These are phyloP conservation scores for Lasiurus cinereus DNA, from an alignment of 2,113 vertebrate species.

Conservation along the genomic window DNA sequence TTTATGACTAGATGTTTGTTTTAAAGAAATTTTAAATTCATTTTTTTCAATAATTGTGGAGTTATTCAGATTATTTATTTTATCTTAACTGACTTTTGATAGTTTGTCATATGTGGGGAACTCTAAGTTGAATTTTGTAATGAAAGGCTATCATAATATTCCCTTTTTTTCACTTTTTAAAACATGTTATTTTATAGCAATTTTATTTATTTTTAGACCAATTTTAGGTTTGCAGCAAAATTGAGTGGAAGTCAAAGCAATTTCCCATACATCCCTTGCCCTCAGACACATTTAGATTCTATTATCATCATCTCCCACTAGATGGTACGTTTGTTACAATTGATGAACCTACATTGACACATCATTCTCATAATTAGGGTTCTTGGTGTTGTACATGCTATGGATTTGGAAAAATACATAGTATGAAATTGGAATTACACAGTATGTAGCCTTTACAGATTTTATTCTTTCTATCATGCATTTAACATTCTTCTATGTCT, in stretches of 20 bases:
- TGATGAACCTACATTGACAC: not conserved
- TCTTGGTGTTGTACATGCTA: not conserved
- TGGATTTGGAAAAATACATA: not conserved
- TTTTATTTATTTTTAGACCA: not conserved
- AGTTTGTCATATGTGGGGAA: not conserved
- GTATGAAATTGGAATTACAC: not conserved
- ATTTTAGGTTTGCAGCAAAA: constrained; percentile 17
- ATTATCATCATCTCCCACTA: not conserved
- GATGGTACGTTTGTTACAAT: not conserved
- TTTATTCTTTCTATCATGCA: not conserved
- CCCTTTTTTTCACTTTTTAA: not conserved
- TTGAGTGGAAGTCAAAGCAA: not conserved
- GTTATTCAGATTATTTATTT: not conserved
- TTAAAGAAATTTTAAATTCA: not conserved
- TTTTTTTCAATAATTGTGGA: not conserved
- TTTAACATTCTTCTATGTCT: not conserved
- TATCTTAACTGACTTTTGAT: not conserved
- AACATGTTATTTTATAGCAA: not conserved
- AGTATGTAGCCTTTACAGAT: not conserved
- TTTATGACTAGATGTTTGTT: not conserved
- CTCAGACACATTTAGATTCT: not conserved
- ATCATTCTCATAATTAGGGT: not conserved
- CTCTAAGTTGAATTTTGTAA: not conserved
- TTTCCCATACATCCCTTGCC: not conserved
- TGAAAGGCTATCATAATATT: not conserved